Evolutionary conservation across 2,113 vertebrate genomes (phyloP).

Genomic region (Okapia johnstoni): DNA sequence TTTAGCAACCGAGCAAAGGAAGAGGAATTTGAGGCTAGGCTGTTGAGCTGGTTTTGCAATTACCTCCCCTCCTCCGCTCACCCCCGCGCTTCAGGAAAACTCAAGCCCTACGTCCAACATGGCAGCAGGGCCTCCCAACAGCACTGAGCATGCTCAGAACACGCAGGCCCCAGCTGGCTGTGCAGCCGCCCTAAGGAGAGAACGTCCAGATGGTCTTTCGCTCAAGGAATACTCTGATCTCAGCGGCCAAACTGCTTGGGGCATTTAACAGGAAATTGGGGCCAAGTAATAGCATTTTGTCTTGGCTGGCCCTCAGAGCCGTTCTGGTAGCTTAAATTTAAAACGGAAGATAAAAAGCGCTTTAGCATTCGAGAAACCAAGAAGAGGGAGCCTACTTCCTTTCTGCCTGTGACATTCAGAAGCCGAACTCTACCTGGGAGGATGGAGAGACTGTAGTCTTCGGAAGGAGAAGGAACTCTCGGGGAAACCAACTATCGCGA

Average conservation of each 20-base stretch:
- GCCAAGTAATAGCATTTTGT: slow-evolving; percentile 31
- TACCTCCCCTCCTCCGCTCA: background rate
- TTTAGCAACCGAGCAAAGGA: background rate
- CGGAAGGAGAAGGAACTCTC: background rate
- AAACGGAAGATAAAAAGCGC: background rate
- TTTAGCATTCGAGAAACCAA: background rate
- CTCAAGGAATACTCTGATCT: background rate
- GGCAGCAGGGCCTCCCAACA: rapidly evolving
- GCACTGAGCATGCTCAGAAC: background rate
- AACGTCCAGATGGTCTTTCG: background rate
- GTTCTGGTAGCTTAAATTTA: slow-evolving; percentile 21
- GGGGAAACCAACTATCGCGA: background rate
- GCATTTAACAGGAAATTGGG: slow-evolving; percentile 4
- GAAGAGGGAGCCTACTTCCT: background rate
- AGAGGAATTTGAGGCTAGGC: background rate
- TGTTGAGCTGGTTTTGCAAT: background rate
- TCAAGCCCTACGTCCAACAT: no score
- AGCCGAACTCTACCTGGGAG: background rate
- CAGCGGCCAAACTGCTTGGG: background rate
- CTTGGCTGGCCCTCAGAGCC: slow-evolving; percentile 5
- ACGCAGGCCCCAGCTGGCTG: background rate
- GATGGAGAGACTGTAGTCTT: background rate
- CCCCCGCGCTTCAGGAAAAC: background rate
- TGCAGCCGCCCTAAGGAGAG: background rate
- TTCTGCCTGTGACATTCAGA: background rate